Percentiles rank a stretch among this genome's conserved stretches.
Evolutionary conservation across 2,113 vertebrate genomes (phyloP).

Genomic region (Typhlomys cinereus): DNA sequence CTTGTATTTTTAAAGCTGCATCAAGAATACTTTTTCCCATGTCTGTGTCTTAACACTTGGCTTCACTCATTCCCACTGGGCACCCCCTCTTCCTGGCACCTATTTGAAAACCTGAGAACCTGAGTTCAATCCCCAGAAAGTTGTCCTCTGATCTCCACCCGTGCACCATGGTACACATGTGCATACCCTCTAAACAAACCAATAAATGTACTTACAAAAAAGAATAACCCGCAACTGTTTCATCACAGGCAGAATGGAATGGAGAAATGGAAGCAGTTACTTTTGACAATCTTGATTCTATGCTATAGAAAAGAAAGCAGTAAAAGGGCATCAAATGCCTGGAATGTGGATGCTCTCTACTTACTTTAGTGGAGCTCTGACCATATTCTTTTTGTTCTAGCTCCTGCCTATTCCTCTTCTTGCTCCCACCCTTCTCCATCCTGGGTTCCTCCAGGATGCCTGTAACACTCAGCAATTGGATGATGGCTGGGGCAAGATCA

Average conservation of each 20-base stretch:
- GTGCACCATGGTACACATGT: no score
- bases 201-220: neutral
- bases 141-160: no score
- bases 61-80: no score
- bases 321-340: neutral
- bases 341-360: neutral
- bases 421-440: neutral
- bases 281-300: slow-evolving; percentile 13
- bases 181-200: no score
- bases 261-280: neutral
- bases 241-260: neutral
- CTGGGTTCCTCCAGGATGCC: neutral
- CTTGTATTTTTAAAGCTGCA: no score
- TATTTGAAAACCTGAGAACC: no score
- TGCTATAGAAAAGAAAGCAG: neutral
- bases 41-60: no score
- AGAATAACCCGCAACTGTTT: neutral
- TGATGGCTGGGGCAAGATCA: neutral
- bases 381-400: neutral
- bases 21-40: no score
- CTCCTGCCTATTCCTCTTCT: neutral
- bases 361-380: neutral
- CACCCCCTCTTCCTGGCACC: no score
- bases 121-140: no score
- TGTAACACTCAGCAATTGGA: neutral